Conservation (phyloP, 1,140 invertebrate genomes). For the Ectropis grisescens region DNA sequence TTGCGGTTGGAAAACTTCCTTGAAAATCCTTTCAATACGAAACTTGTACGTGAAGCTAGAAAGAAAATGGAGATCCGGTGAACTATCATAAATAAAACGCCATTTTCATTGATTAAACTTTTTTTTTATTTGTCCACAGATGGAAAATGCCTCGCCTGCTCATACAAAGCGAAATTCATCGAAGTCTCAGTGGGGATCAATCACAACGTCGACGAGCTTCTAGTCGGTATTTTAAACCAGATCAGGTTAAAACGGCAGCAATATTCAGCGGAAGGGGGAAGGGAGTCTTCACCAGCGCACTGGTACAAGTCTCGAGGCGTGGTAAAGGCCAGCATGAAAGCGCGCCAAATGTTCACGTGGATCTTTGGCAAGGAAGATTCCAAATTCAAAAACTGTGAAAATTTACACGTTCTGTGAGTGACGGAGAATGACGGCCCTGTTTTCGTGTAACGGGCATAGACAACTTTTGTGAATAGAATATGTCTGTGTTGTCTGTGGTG, state of each 20-base stretch:
- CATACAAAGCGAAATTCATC: slow-evolving; percentile 88
- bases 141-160: slow-evolving; percentile 88
- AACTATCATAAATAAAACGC: too few relatives aligned
- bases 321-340: slow-evolving; percentile 88
- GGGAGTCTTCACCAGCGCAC: slow-evolving; percentile 74
- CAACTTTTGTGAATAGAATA: slow-evolving; percentile 7
- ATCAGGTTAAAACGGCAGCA: slow-evolving; percentile 83
- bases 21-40: too few relatives aligned
- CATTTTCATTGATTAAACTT: too few relatives aligned
- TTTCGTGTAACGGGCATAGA: slow-evolving; percentile 41
- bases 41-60: too few relatives aligned
- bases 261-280: slow-evolving; percentile 69
- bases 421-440: slow-evolving; percentile 55
- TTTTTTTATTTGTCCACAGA: slow-evolving; percentile 68
- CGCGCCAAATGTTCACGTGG: slow-evolving; percentile 90
- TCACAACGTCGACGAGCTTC: slow-evolving; percentile 90
- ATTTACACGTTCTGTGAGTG: slow-evolving; percentile 85
- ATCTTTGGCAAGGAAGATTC: slow-evolving; percentile 90
- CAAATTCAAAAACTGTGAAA: slow-evolving; percentile 93
- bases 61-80: too few relatives aligned
- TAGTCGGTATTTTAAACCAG: slow-evolving; percentile 79
- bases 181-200: slow-evolving; percentile 93
- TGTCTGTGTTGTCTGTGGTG: neutral
- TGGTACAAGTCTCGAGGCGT: slow-evolving; percentile 89
- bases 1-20: too few relatives aligned